Base-by-base conservation (phyloP, 64 coral and sea anemone species). In the Porites lutea region DNA sequence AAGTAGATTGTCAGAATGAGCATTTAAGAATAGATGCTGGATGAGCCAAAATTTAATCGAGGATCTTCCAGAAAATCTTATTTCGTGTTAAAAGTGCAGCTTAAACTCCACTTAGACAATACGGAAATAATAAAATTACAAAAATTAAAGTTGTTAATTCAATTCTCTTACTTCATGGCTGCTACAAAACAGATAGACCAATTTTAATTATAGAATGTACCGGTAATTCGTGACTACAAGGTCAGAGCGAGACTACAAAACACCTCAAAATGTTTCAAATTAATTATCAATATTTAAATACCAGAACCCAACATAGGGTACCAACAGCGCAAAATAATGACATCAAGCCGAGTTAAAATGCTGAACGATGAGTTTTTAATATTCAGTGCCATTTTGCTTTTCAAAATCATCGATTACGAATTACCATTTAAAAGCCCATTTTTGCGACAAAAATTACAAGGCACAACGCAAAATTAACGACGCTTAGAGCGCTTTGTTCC, bases 311-410 rank as follows among this genome's bases (percentile, higher is more conserved):
- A 1, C 51, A 49, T 63, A 21, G 7, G 61, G 68, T 84, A 67
- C 81, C 19, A 2, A 52, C 81, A 50, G 63, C 10, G 81, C 9
- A 51, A 84, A 49, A 84, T 84, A 84, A 84, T 84, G 81, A 84
- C 61, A 45, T 9, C 81, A 67, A 67, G 81, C 81, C 52, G 81
- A 6, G 81, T n/a, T 84, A 68, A 84, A 84, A 84, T 65, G 81
- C 4, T 65, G 45, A 51, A 51, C 81, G 81, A 84, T 69, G 81
- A 84, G 81, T 13, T 84, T 84, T 84, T 84, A 84, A 84, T 84
- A 84, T 84, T 84, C 63, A 48, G 60, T 68, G 45, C 45, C 81
- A 84, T 84, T 68, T 84, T 84, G 18, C 61, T 68, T 84, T 16
- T 76, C 51, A 76, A 76, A 76, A 48, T 76, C 73, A 76, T 51